phyloP scores from a whole-genome alignment of 2,113 vertebrate genomes.

The cat (Felis catus) region DNA sequence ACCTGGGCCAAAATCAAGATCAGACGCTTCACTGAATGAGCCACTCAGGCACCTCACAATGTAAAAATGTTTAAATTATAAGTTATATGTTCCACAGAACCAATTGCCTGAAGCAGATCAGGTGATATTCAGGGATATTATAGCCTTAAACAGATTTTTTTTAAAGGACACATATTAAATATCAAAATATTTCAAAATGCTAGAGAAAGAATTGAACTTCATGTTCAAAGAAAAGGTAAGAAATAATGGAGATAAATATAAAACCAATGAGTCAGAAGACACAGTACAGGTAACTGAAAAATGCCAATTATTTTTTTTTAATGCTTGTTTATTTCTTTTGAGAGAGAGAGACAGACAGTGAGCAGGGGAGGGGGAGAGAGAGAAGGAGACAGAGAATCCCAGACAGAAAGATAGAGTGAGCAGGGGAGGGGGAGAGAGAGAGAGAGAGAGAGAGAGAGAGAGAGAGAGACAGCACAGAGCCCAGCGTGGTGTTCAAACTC shows the following conservation, averaged over 20 bases:
- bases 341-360: no score
- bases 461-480: no score
- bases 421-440: no score
- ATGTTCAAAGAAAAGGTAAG: not conserved
- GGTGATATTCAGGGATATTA: not conserved
- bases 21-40: not conserved
- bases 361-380: no score
- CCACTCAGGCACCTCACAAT: not conserved
- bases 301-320: no score
- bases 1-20: not conserved
- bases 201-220: not conserved
- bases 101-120: not conserved
- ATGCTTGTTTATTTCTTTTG: no score
- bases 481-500: no score
- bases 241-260: not conserved
- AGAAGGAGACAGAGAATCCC: no score
- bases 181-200: not conserved
- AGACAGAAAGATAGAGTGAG: no score
- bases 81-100: not conserved
- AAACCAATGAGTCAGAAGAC: not conserved
- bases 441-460: no score
- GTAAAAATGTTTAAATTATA: not conserved
- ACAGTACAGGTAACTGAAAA: not conserved
- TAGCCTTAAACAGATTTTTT: not conserved
- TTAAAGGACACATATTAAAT: not conserved